Evolutionary conservation across 2,113 vertebrate species (phyloP).

Genomic region (Fregata magnificens): DNA sequence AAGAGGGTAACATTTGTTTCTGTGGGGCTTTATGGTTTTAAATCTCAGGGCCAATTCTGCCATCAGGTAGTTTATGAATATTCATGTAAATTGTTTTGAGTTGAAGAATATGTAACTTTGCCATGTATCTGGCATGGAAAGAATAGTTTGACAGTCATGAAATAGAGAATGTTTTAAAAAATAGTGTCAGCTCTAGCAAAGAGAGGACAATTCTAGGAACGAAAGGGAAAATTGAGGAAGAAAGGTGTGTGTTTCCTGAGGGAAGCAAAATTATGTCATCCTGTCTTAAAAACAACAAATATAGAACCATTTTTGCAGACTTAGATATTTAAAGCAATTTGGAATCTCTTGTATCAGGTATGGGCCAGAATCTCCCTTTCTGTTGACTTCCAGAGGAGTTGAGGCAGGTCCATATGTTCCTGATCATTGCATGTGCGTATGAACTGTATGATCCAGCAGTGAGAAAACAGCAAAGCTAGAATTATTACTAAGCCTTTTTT

Average conservation of each 20-base stretch:
- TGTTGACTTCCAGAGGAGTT: not conserved
- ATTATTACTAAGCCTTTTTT: not conserved
- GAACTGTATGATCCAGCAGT: not conserved
- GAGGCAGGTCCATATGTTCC: not conserved
- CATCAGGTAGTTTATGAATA: conserved; percentile 53
- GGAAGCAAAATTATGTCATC: not conserved
- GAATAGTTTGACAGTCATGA: conserved; percentile 43
- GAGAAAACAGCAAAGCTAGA: not conserved
- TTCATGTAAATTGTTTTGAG: conserved; percentile 40
- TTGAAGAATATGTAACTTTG: conserved; percentile 19
- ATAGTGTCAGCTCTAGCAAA: not conserved
- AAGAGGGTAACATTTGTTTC: conserved; percentile 38
- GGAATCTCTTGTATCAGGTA: not conserved
- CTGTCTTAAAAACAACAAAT: not conserved
- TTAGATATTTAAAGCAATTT: not conserved
- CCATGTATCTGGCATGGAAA: conserved; percentile 16
- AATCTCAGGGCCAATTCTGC: conserved; percentile 44
- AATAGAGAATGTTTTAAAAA: conserved; percentile 3
- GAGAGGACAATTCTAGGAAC: not conserved
- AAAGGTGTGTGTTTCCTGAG: not conserved
- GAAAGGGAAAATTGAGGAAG: not conserved
- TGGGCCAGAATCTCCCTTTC: not conserved
- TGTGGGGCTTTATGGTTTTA: conserved; percentile 15
- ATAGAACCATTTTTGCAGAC: not conserved
- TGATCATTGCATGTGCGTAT: not conserved